A percentile compares a stretch with the other conserved stretches of the same genome.
phyloP scores from a whole-genome alignment of 2,113 vertebrate species.

The Bostrychus sinensis region DNA sequence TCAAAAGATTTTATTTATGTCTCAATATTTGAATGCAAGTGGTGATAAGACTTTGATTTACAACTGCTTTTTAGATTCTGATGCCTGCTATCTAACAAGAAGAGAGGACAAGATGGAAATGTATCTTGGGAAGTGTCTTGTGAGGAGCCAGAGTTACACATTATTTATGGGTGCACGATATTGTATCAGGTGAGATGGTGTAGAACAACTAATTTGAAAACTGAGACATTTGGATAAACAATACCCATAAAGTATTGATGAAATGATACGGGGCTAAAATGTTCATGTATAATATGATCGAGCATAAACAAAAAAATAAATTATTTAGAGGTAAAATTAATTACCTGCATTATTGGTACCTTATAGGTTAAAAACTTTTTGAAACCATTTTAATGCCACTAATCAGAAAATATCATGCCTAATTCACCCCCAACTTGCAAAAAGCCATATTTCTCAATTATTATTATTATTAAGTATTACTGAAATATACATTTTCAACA shows the following conservation, averaged over 20 bases:
- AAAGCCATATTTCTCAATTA: too few species aligned
- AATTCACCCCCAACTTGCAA: too few species aligned
- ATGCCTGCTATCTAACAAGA: slow-evolving; percentile 25
- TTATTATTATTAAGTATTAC: too few species aligned
- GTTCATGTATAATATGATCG: slow-evolving; percentile 45
- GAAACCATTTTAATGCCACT: too few species aligned
- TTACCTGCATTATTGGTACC: too few species aligned
- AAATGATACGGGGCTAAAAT: slow-evolving; percentile 33
- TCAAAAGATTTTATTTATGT: slow-evolving; percentile 48
- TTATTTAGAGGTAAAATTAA: too few species aligned
- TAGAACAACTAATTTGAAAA: slow-evolving; percentile 27
- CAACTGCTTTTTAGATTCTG: slow-evolving; percentile 21
- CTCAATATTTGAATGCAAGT: slow-evolving; percentile 39
- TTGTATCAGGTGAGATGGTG: slow-evolving; percentile 23
- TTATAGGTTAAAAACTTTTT: too few species aligned
- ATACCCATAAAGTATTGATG: slow-evolving; percentile 42
- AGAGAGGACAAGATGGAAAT: slow-evolving; percentile 34
- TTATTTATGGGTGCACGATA: slow-evolving; percentile 46
- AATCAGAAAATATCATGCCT: too few species aligned
- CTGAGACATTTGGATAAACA: slow-evolving; percentile 39
- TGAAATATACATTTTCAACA: too few species aligned
- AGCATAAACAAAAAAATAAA: slow-evolving; percentile 4
- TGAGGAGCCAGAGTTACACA: slow-evolving; percentile 7
- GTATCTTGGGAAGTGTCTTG: slow-evolving; percentile 19
- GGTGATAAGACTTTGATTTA: slow-evolving; percentile 50